Percentiles rank a stretch among this genome's conserved stretches.
Evolutionary conservation across 2,888 invertebrate species (phyloP).

Genomic region (Camptogramma bilineatum): DNA sequence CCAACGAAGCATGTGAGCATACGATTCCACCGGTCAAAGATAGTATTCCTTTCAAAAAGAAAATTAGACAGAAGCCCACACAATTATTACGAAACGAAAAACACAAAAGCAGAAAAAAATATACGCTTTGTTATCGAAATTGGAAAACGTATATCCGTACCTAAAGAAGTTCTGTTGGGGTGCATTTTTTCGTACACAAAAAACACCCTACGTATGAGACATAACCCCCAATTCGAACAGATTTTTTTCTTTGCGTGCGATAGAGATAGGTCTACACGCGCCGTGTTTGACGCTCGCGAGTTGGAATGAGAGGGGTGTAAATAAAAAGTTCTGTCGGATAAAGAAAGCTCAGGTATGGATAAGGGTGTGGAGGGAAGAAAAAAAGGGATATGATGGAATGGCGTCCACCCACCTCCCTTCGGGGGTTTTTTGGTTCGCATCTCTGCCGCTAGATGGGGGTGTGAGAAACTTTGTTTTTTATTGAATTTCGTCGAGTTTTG

Average conservation of each 20-base stretch:
- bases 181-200: conserved; percentile 80
- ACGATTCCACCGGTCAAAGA: conserved; percentile 55
- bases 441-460: conserved; percentile 80
- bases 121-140: conserved; percentile 84
- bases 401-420: conserved; percentile 70
- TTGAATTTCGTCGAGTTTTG: conserved; percentile 82
- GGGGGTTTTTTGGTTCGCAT: conserved; percentile 66
- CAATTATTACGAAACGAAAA: conserved; percentile 67
- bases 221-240: conserved; percentile 80
- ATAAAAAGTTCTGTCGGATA: conserved; percentile 82
- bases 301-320: conserved; percentile 69
- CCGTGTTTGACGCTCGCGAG: conserved; percentile 37
- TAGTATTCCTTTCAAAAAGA: conserved; percentile 56
- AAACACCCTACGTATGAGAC: conserved; percentile 81
- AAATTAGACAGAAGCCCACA: conserved; percentile 67
- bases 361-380: conserved; percentile 84
- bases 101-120: conserved; percentile 68
- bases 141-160: conserved; percentile 75
- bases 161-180: conserved; percentile 76
- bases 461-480: conserved; percentile 75
- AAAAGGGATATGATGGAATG: conserved; percentile 82
- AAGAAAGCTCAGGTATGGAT: conserved; percentile 85
- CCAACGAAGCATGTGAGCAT: conserved; percentile 63
- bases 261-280: conserved; percentile 54
- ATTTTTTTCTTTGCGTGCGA: conserved; percentile 79